Conservation (phyloP, 30 jellyfish, hydroid and myxozoan species). For the Mastigias papua region DNA sequence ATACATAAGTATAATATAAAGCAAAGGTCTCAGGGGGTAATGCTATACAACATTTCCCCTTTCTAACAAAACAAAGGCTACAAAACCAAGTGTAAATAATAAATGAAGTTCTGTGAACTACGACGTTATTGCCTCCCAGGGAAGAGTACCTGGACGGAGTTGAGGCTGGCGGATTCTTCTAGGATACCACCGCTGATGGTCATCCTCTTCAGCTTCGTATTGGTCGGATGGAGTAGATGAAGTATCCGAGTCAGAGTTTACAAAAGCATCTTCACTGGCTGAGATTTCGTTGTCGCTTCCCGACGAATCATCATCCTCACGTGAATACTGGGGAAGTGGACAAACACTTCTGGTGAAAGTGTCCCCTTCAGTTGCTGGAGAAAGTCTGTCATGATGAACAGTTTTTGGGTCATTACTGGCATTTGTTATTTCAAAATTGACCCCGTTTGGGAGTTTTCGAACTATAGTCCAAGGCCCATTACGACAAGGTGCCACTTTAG, state of each 20-base stretch:
- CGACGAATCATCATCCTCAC: not conserved
- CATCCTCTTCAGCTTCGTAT: not conserved
- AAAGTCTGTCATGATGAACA: not conserved
- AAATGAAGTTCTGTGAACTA: not conserved
- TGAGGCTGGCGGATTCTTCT: not conserved
- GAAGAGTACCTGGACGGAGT: not conserved
- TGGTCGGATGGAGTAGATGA: not conserved
- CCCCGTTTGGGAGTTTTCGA: conserved; percentile 7
- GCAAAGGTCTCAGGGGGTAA: not conserved
- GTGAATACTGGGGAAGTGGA: not conserved
- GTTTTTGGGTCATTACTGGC: not conserved
- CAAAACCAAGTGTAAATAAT: not conserved
- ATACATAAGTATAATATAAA: not conserved
- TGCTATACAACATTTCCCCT: not conserved
- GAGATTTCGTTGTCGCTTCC: not conserved
- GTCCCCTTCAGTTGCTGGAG: not conserved
- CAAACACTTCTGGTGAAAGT: not conserved
- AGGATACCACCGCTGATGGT: not conserved
- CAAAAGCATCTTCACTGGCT: not conserved
- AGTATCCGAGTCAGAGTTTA: not conserved
- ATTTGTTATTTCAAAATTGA: not conserved
- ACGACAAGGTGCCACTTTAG: conserved; percentile 40
- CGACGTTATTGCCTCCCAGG: not conserved
- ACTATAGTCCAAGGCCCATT: conserved; percentile 46
- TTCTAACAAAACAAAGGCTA: not conserved